These are phyloP conservation scores for Anolis carolinensis DNA, from an alignment of 2,113 vertebrate genomes.

Conservation along the genomic window DNA sequence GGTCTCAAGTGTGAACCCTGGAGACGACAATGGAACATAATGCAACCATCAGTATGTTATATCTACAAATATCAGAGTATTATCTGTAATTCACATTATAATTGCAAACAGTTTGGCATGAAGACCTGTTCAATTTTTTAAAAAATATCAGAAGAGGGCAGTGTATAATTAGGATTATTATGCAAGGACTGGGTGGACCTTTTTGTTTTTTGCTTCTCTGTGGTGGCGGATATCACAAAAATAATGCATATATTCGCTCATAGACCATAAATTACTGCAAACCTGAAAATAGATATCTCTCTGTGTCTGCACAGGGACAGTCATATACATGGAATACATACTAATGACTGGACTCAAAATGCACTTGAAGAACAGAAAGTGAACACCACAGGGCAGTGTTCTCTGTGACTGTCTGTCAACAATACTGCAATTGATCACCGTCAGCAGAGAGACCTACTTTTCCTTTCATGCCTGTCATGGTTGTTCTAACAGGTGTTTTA, in stretches of 20 bases:
- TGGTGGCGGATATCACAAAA: too few relatives aligned
- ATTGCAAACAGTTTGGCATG: too few relatives aligned
- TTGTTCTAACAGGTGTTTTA: constrained; percentile 44
- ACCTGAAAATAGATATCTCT: constrained; percentile 9
- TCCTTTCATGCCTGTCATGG: constrained; percentile 40
- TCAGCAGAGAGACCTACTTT: constrained; percentile 37
- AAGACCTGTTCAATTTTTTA: too few relatives aligned
- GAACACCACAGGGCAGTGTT: constrained; percentile 13
- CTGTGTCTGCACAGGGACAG: neutral
- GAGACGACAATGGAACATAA: too few relatives aligned
- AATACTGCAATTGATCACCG: constrained; percentile 29
- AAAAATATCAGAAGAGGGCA: too few relatives aligned
- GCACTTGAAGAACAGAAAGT: constrained; percentile 29
- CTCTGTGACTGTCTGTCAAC: constrained; percentile 32
- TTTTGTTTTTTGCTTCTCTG: too few relatives aligned
- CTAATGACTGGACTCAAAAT: constrained; percentile 46
- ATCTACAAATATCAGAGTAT: too few relatives aligned
- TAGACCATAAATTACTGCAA: constrained; percentile 21
- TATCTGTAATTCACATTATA: too few relatives aligned
- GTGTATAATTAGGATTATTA: too few relatives aligned
- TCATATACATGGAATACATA: constrained; percentile 24
- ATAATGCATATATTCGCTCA: constrained; percentile 35
- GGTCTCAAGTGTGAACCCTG: too few relatives aligned
- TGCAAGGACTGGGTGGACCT: too few relatives aligned
- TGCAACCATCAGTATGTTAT: too few relatives aligned